These are phyloP conservation scores for Cabera pusaria DNA, from an alignment of 2,888 invertebrate species.

Conservation along the genomic window DNA sequence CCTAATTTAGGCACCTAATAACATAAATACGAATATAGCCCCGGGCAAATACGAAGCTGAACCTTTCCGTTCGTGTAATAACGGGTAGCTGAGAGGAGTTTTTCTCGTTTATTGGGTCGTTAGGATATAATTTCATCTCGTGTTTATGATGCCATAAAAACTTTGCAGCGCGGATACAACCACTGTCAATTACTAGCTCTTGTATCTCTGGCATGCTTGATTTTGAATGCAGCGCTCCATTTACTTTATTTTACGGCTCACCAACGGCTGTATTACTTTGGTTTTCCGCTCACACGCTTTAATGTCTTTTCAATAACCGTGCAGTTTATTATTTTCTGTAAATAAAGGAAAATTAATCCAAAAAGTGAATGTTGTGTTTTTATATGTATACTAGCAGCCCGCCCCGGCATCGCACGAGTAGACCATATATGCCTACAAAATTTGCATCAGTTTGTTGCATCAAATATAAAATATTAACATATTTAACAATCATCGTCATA, in stretches of 20 bases:
- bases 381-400: too few relatives aligned
- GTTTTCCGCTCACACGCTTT: conserved; percentile 1
- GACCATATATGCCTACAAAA: too few relatives aligned
- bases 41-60: conserved; percentile 52
- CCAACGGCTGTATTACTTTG: conserved; percentile 4
- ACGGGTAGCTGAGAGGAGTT: conserved; percentile 67
- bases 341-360: too few relatives aligned
- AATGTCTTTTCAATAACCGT: conserved; percentile 1
- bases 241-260: conserved; percentile 14
- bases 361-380: too few relatives aligned
- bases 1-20: conserved; percentile 45
- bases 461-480: too few relatives aligned
- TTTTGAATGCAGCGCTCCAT: conserved; percentile 22
- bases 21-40: conserved; percentile 50
- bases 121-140: conserved; percentile 81
- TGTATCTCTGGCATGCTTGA: conserved; percentile 36
- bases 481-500: too few relatives aligned
- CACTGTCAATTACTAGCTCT: conserved; percentile 64
- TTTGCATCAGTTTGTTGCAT: too few relatives aligned
- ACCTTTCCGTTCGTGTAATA: conserved; percentile 67
- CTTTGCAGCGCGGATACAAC: conserved; percentile 73
- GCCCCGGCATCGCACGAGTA: too few relatives aligned
- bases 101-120: conserved; percentile 78
- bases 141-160: conserved; percentile 78
- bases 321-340: too few relatives aligned